Evolutionary conservation across 2,113 vertebrate genomes (phyloP).

Genomic region (Pardalotus punctatus): DNA sequence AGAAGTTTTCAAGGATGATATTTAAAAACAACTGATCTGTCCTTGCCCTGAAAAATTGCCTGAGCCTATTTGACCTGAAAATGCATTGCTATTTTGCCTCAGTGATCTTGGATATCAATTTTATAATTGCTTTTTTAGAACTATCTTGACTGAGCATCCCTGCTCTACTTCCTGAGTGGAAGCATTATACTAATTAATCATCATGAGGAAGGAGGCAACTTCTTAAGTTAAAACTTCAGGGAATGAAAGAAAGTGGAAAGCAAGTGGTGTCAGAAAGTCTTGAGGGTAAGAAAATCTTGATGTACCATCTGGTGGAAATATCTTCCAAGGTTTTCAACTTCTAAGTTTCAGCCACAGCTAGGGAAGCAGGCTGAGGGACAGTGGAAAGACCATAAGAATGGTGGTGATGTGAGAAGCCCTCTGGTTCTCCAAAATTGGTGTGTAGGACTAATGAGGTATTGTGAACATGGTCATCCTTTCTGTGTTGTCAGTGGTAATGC

Average conservation of each 20-base stretch:
- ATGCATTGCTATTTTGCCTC: not conserved
- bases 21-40: not conserved
- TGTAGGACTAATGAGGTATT: not conserved
- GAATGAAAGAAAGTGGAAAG: not conserved
- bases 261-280: not conserved
- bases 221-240: not conserved
- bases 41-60: not conserved
- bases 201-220: not conserved
- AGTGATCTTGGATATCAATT: not conserved
- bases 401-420: not conserved
- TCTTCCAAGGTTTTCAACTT: not conserved
- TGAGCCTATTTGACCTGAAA: not conserved
- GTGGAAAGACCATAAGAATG: not conserved
- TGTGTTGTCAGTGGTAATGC: accelerated
- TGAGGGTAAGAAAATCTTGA: not conserved
- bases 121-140: not conserved
- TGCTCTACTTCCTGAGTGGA: not conserved
- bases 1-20: not conserved
- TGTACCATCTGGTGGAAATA: not conserved
- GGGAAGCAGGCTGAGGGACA: not conserved
- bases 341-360: not conserved
- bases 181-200: not conserved
- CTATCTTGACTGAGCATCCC: not conserved
- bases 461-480: not conserved
- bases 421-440: not conserved